Percentiles rank a stretch among this genome's conserved stretches.
These are phyloP conservation scores for Xylota sylvarum DNA, from an alignment of 2,888 invertebrate species.

Conservation along the genomic window DNA sequence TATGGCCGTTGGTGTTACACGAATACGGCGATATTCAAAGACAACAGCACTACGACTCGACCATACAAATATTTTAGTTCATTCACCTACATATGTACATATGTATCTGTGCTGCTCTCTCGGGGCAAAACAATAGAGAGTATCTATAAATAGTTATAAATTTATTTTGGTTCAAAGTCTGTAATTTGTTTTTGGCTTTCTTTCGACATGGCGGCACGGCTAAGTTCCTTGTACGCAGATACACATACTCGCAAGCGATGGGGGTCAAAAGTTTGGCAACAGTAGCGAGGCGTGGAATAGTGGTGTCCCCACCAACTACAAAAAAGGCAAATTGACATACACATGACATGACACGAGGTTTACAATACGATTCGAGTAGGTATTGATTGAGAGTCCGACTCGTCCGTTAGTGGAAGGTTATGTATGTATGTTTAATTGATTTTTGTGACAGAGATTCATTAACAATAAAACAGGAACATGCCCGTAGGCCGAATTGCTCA, in stretches of 20 bases:
- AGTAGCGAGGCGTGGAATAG: slow-evolving; percentile 9
- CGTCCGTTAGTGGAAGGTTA: slow-evolving; percentile 13
- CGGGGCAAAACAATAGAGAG: neutral
- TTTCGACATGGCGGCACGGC: neutral
- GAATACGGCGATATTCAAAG: neutral
- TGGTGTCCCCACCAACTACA: neutral
- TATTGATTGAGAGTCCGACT: neutral
- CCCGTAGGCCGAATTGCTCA: slow-evolving; percentile 8
- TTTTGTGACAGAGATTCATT: slow-evolving; percentile 32
- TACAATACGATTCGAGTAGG: neutral
- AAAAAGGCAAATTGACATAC: neutral
- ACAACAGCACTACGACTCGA: neutral
- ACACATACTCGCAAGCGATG: neutral
- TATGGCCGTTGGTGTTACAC: slow-evolving; percentile 5
- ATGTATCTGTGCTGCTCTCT: neutral
- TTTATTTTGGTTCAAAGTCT: slow-evolving; percentile 2
- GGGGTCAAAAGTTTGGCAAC: slow-evolving; percentile 32
- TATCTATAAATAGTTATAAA: slow-evolving; percentile 23
- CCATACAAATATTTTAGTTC: slow-evolving; percentile 25
- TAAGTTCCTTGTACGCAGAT: neutral
- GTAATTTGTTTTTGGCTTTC: neutral
- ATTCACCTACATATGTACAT: neutral
- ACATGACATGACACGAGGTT: slow-evolving; percentile 17
- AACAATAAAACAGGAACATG: slow-evolving; percentile 10
- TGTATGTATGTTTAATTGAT: slow-evolving; percentile 29